Evolutionary conservation across 2,113 vertebrate genomes (phyloP).

Genomic region (Tichodroma muraria): DNA sequence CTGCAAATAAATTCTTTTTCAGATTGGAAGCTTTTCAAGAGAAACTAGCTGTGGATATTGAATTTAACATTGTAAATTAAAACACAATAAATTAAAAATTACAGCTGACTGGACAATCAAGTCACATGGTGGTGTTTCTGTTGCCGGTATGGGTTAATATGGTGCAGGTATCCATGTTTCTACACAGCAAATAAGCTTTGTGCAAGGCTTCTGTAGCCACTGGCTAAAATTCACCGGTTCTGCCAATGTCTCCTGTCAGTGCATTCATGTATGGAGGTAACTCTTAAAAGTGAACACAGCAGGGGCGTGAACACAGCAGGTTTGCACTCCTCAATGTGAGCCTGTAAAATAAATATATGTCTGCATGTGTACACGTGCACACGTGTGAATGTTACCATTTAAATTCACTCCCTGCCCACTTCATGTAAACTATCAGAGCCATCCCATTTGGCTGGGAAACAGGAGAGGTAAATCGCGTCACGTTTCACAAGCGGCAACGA

Average conservation of each 20-base stretch:
- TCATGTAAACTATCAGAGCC: neutral
- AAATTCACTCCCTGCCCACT: neutral
- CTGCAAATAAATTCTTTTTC: neutral
- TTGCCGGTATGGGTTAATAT: neutral
- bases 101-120: neutral
- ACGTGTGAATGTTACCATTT: neutral
- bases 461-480: neutral
- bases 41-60: neutral
- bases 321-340: neutral
- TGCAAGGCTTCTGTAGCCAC: neutral
- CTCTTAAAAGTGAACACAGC: neutral
- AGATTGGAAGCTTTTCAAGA: neutral
- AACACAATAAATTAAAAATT: neutral
- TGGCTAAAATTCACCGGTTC: neutral
- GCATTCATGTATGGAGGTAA: neutral
- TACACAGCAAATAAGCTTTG: neutral
- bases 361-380: accelerated
- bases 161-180: neutral
- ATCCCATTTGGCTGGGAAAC: neutral
- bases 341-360: neutral
- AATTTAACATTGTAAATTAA: neutral
- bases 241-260: neutral
- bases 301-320: neutral
- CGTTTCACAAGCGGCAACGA: neutral
- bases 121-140: neutral